phyloP scores from a whole-genome alignment of 2,888 invertebrate species.

The Nephrotoma guestfalica region DNA sequence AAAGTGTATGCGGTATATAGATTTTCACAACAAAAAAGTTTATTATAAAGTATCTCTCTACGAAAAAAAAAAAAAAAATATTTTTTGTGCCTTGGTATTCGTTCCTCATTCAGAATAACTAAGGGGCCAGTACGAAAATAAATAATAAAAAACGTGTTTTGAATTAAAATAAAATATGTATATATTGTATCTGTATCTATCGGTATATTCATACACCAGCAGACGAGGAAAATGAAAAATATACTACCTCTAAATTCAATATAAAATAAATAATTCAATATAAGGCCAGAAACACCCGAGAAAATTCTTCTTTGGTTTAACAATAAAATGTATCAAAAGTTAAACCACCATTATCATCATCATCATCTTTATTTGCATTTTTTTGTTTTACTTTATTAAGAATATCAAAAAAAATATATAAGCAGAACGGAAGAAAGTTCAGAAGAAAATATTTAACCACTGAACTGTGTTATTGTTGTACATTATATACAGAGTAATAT shows the following conservation, averaged over 20 bases:
- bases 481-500: background rate
- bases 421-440: background rate
- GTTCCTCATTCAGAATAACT: background rate
- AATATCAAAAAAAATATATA: background rate
- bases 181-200: background rate
- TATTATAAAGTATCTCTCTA: background rate
- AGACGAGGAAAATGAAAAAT: background rate
- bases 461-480: background rate
- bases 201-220: background rate
- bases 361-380: background rate
- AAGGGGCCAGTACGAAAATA: background rate
- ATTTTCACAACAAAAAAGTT: background rate
- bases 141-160: background rate
- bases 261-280: background rate
- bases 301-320: background rate
- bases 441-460: background rate
- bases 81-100: background rate
- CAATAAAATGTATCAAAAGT: background rate
- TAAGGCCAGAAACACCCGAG: background rate
- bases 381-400: background rate
- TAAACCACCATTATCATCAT: background rate
- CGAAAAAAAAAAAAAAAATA: background rate
- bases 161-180: background rate
- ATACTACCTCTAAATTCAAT: background rate
- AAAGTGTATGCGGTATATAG: background rate